These are phyloP conservation scores for Limanda limanda DNA, from an alignment of 2,113 vertebrate genomes.

Conservation along the genomic window DNA sequence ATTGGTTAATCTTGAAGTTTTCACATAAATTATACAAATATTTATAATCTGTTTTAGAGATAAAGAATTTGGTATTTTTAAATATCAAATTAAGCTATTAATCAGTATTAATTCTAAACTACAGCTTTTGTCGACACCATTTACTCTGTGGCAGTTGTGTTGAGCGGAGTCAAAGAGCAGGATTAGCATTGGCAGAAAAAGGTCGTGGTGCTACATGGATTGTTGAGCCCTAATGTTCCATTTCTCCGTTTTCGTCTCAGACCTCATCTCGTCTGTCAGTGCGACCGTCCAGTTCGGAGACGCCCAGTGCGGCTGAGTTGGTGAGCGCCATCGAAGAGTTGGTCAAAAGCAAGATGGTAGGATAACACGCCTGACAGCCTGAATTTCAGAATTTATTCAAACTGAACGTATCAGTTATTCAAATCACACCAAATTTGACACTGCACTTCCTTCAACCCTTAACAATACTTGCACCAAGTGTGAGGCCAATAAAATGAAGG, in stretches of 20 bases:
- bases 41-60: neutral
- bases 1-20: neutral
- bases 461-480: too few relatives aligned
- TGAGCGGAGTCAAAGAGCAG: constrained; percentile 5
- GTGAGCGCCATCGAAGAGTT: constrained; percentile 99
- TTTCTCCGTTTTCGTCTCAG: constrained; percentile 75
- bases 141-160: neutral
- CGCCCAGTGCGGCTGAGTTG: constrained; percentile 95
- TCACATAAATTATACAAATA: neutral
- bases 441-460: too few relatives aligned
- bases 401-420: too few relatives aligned
- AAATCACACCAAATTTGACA: too few relatives aligned
- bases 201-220: neutral
- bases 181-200: neutral
- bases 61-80: neutral
- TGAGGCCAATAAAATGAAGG: too few relatives aligned
- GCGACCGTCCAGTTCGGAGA: constrained; percentile 97
- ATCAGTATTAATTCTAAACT: neutral
- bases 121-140: neutral
- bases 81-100: neutral
- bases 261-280: constrained; percentile 92
- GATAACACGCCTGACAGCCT: constrained; percentile 46
- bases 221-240: constrained; percentile 31
- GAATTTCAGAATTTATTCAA: neutral
- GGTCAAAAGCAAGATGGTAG: constrained; percentile 99